A percentile compares a stretch with the other conserved stretches of the same genome.
Conservation (phyloP, 2,888 invertebrate species). For the Polymixis lichenea region DNA sequence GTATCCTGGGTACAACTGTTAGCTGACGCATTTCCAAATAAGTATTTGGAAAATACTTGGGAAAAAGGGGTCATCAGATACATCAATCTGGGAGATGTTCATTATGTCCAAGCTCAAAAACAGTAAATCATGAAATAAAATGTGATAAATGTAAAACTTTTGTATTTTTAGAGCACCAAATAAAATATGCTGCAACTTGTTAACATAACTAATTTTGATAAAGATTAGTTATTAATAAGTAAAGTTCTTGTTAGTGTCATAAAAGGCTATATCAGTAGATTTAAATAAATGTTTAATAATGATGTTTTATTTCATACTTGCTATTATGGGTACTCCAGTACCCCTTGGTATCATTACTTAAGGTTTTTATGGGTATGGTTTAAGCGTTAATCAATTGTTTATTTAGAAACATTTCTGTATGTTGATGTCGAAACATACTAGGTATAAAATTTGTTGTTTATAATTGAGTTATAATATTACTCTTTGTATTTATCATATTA, state of each 20-base stretch:
- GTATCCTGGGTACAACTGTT: neutral
- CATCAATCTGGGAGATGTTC: no score
- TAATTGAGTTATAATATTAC: neutral
- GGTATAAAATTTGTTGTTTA: neutral
- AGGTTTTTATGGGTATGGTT: neutral
- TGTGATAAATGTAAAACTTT: no score
- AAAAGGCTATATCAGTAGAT: neutral
- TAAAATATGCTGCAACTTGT: no score
- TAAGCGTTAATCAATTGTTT: neutral
- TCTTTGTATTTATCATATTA: constrained; percentile 15
- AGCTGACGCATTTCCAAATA: neutral
- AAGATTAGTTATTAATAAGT: no score
- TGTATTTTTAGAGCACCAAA: no score
- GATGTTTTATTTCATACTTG: neutral
- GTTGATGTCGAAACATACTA: no score
- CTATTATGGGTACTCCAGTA: neutral
- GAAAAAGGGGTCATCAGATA: neutral
- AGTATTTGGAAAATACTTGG: neutral
- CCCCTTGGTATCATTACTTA: neutral
- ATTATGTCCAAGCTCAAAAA: no score
- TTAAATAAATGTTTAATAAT: neutral
- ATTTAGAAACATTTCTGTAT: neutral
- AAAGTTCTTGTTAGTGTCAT: no score
- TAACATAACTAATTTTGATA: no score
- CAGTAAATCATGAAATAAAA: neutral